Base-by-base conservation (phyloP, 2,113 vertebrate genomes). In the Mesocricetus auratus region DNA sequence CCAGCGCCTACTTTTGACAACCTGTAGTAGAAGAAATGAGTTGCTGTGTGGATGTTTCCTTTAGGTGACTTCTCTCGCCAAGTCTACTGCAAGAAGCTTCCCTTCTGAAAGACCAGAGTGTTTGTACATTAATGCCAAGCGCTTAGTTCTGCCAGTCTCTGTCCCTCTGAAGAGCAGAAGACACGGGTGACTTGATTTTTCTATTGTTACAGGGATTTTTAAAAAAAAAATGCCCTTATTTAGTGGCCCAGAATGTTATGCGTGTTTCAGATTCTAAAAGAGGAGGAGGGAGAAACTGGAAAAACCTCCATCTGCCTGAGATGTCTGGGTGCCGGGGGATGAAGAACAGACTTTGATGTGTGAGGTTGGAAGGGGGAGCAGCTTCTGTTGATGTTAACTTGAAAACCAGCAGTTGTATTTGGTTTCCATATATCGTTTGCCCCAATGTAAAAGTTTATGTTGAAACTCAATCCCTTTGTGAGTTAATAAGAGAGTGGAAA, bases 1-100 rank as follows among this genome's bases (percentile, higher is more conserved):
- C 36, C 24, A 10, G 53, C 21, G 77, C 94, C 95, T 95, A 56
- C 77, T 96, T 97, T 86, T 86, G 81, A 88, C 62, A 78, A 90
- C 62, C 88, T 87, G 56, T 79, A 50, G 62, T 16, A 90, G 56
- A 95, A 96, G 69, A 94, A 95, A 95, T 97, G 71, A 96, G 85
- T 95, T 53, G 22, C 62, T 86, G 29, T 33, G 13, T 47, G 45
- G 85, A 86, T n/a, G 7, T 47, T 96, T 89, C 83, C 81, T 66
- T 64, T 94, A 86, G 89, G 77, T 93, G 92, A 77, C 5, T 53
- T 87, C 87, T 50, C 66, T 47, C 62, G 45, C 60, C 39, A 62
- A 45, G 29, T 71, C 77, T 95, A 42, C 36, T 53, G 21, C 3
- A 29, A 56, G 58, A 93, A 89, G 50, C 53, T 82, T 86, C 92